Conservation (phyloP, 2,797 vertebrate species). For the Hirundo rustica region DNA sequence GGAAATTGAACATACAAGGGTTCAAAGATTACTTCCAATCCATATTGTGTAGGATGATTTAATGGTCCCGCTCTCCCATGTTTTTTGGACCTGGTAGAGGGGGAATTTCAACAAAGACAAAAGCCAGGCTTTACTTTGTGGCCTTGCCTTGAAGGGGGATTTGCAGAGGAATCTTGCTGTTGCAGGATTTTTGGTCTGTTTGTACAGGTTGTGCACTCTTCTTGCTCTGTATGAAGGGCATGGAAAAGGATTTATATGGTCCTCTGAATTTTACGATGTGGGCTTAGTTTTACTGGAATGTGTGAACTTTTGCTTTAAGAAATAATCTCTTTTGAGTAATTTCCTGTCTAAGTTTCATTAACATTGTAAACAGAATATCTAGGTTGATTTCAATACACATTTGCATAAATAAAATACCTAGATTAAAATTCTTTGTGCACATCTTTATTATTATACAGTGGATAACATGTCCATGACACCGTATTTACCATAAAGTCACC, state of each 20-base stretch:
- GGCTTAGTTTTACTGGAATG: neutral
- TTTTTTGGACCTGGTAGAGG: neutral
- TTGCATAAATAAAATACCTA: neutral
- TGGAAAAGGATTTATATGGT: neutral
- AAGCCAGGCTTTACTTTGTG: neutral
- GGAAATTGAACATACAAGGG: neutral
- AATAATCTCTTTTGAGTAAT: neutral
- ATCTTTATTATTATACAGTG: neutral
- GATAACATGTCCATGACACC: neutral
- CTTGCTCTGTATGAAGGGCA: neutral
- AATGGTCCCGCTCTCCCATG: neutral
- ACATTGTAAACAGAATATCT: neutral
- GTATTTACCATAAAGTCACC: neutral
- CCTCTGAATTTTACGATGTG: neutral
- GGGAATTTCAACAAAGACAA: neutral
- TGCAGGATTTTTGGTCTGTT: neutral
- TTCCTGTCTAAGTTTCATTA: neutral
- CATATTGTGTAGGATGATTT: neutral
- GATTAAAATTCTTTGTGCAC: neutral
- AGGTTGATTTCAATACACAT: neutral
- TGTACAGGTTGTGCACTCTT: neutral
- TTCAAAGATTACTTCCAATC: neutral
- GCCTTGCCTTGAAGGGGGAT: neutral
- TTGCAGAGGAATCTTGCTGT: neutral
- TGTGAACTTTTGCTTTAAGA: neutral